Base-by-base conservation (phyloP, 2,888 invertebrate genomes). In the Oithona nana region DNA sequence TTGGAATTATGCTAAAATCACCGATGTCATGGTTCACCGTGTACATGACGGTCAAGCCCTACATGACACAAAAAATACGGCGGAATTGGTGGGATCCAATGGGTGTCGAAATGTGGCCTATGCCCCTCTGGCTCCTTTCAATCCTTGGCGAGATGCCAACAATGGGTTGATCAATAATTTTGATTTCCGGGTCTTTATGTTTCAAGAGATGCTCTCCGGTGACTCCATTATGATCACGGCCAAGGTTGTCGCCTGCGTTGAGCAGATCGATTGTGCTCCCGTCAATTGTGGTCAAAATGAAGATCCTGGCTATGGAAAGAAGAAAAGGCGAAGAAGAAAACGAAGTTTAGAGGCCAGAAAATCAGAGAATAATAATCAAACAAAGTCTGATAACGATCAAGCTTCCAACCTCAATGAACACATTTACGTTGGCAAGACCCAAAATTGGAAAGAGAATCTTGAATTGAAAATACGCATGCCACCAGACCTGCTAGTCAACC, bases 181-280 rank as follows among this genome's bases (percentile, higher is more conserved):
- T 66, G 67, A 68, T 49, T 70, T 71, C 65, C 65, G 69, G 16
- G 69, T 70, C 13, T 71, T 71, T 64, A 69, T 71, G 68, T 71
- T 71, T 65, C 70, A 70, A 66, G 68, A 70, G 28, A 71, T 71
- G 70, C 64, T 64, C 50, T 67, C 68, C 24, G 70, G 69, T 3
- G 71, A 70, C 51, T 63, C 67, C 1, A 65, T 71, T 11, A 65
- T 69, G 54, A 66, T 71, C 16, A 68, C 69, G 3, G 70, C 70
- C 13, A 68, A 68, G 60, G 68, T 71, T 20, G 67, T 70, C 1
- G 70, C 70, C 4, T 71, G 71, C 50, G 66, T 69, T 1, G 69
- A 70, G 39, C 66, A 67, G 6, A 63, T 65, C n/a, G 70, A 71
- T 64, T 71, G 71, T 57, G 66, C 67, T 22, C 68, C 68, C 61